Evolutionary conservation across 2,113 vertebrate genomes (phyloP).

Genomic region (Myxocyprinus asiaticus): DNA sequence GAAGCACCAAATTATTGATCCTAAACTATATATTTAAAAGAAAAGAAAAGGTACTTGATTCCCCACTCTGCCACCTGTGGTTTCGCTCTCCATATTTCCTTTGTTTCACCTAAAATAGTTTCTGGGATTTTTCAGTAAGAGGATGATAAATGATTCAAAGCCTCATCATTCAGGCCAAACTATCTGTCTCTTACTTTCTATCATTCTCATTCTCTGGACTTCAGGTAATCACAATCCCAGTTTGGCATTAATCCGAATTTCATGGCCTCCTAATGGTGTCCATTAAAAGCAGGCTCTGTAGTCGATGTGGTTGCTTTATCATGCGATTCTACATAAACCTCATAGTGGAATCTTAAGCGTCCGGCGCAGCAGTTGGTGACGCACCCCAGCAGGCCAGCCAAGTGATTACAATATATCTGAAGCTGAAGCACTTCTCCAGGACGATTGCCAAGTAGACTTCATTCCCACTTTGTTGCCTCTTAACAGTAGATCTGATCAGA

Average conservation of each 20-base stretch:
- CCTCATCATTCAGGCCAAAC: constrained; percentile 13
- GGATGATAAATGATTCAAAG: constrained; percentile 40
- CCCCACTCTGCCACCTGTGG: neutral
- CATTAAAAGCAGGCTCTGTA: constrained; percentile 54
- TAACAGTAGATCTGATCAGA: constrained; percentile 38
- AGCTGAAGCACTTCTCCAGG: constrained; percentile 21
- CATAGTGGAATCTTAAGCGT: constrained; percentile 38
- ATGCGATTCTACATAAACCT: constrained; percentile 46
- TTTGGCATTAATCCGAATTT: constrained; percentile 58
- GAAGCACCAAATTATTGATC: no score
- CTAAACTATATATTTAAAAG: no score
- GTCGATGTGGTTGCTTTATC: constrained; percentile 35
- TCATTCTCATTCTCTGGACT: constrained; percentile 23
- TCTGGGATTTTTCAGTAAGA: constrained; percentile 2
- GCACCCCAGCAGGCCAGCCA: constrained; percentile 31
- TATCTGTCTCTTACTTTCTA: neutral
- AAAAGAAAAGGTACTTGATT: neutral
- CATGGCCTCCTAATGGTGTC: constrained; percentile 57
- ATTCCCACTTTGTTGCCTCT: constrained; percentile 8
- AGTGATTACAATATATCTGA: constrained; percentile 47
- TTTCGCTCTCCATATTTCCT: constrained; percentile 7
- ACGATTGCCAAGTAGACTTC: constrained; percentile 18
- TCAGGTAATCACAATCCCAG: constrained; percentile 53
- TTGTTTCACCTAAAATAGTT: constrained; percentile 1
- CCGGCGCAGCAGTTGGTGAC: constrained; percentile 32